Conservation (phyloP, 2,888 invertebrate genomes). For the Drosophila anomalata region DNA sequence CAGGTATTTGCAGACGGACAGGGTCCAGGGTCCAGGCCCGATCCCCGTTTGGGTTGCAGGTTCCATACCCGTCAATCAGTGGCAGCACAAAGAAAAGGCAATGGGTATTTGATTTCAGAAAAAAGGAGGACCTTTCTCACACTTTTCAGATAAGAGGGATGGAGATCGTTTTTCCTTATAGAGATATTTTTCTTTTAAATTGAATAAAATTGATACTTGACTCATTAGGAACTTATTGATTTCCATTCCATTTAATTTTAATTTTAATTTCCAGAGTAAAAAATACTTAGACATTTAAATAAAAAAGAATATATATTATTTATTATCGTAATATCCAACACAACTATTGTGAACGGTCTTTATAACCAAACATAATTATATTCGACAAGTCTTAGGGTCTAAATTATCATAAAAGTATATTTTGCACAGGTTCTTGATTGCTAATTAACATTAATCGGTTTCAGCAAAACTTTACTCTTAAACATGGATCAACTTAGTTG, state of each 20-base stretch:
- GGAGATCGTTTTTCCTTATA: background rate
- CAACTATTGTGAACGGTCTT: slow-evolving; percentile 10
- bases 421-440: slow-evolving; percentile 3
- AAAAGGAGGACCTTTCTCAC: background rate
- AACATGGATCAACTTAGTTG: slow-evolving; percentile 36
- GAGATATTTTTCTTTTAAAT: background rate
- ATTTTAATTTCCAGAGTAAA: no score
- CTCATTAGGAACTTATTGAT: no score
- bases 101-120: slow-evolving; percentile 33
- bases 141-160: slow-evolving; percentile 4
- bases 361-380: slow-evolving; percentile 21
- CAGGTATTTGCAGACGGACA: slow-evolving; percentile 54
- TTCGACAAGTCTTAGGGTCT: slow-evolving; percentile 26
- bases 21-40: slow-evolving; percentile 59
- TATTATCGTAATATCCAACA: slow-evolving; percentile 1
- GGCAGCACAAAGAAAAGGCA: slow-evolving; percentile 19
- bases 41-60: slow-evolving; percentile 7
- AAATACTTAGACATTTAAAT: no score
- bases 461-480: slow-evolving; percentile 31
- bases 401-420: slow-evolving; percentile 16
- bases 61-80: slow-evolving; percentile 12
- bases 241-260: no score
- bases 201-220: background rate
- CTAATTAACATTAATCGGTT: slow-evolving; percentile 25
- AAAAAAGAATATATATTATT: background rate